phyloP scores from a whole-genome alignment of 2,888 invertebrate genomes.

The Lasioglossum malachurum region DNA sequence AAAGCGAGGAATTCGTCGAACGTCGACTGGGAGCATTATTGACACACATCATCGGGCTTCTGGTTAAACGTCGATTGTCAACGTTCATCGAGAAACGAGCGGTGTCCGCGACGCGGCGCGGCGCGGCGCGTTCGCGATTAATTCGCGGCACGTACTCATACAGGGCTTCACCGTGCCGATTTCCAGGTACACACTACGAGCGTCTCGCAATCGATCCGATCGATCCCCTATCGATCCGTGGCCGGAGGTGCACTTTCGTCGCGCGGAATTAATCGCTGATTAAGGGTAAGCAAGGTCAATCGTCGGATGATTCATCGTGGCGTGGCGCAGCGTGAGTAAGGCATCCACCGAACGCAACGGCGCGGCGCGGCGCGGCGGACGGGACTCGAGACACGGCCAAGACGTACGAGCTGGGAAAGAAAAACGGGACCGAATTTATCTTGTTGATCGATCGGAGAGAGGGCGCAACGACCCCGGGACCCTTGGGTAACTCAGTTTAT shows the following conservation, averaged over 20 bases:
- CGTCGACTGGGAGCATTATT: constrained; percentile 12
- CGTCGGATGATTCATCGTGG: constrained; percentile 79
- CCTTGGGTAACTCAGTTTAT: constrained; percentile 26
- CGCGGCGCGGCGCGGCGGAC: constrained; percentile 9
- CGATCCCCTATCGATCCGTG: constrained; percentile 1
- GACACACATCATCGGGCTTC: constrained; percentile 30
- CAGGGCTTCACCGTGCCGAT: constrained; percentile 74
- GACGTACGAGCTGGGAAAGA: constrained; percentile 58
- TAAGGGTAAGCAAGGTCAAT: constrained; percentile 83
- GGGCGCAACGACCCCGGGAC: not conserved
- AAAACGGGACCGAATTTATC: constrained; percentile 65
- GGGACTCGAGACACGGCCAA: constrained; percentile 51
- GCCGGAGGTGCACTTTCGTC: constrained; percentile 79
- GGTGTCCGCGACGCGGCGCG: constrained; percentile 9
- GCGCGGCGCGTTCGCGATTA: constrained; percentile 37
- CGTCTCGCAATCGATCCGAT: constrained; percentile 75
- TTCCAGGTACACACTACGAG: constrained; percentile 78
- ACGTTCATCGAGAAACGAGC: constrained; percentile 11
- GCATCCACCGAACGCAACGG: constrained; percentile 47
- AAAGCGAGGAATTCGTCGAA: not conserved
- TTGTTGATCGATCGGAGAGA: constrained; percentile 58
- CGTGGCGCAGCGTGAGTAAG: constrained; percentile 60
- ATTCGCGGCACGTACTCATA: constrained; percentile 80
- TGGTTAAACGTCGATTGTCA: constrained; percentile 24
- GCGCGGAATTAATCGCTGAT: constrained; percentile 83